A percentile compares a stretch with the other conserved stretches of the same genome.
Conservation (phyloP, 2,797 vertebrate genomes). For the Catostomus latipinnis region DNA sequence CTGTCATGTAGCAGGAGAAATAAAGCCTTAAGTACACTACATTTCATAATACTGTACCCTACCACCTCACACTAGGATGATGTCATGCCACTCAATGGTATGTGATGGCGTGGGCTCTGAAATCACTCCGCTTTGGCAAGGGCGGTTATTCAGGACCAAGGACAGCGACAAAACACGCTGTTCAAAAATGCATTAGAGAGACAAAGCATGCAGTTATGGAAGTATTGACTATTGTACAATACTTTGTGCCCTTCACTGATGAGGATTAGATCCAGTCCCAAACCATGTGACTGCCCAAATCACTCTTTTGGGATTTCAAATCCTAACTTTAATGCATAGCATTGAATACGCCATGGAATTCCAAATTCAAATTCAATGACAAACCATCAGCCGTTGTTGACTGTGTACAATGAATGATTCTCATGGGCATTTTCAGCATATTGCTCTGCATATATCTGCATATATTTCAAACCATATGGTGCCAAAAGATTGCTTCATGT, state of each 20-base stretch:
- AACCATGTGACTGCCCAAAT: neutral
- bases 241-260: slow-evolving; percentile 15
- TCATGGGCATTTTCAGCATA: slow-evolving; percentile 11
- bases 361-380: neutral
- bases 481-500: neutral
- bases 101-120: neutral
- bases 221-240: neutral
- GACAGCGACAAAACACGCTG: neutral
- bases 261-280: neutral
- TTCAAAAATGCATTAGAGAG: neutral
- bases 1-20: slow-evolving; percentile 30
- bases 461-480: slow-evolving; percentile 6
- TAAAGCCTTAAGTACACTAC: slow-evolving; percentile 34
- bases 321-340: neutral
- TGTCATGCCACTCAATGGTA: neutral
- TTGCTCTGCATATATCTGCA: slow-evolving; percentile 12
- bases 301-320: neutral
- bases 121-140: slow-evolving; percentile 7
- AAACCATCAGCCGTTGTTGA: neutral
- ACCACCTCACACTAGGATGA: neutral
- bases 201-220: neutral
- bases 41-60: slow-evolving; percentile 15
- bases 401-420: neutral
- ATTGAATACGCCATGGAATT: neutral
- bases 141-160: neutral